Evolutionary conservation across 2,113 vertebrate species (phyloP), one percentile per base, ranked within the genome.

Genomic region (Esox niger): DNA sequence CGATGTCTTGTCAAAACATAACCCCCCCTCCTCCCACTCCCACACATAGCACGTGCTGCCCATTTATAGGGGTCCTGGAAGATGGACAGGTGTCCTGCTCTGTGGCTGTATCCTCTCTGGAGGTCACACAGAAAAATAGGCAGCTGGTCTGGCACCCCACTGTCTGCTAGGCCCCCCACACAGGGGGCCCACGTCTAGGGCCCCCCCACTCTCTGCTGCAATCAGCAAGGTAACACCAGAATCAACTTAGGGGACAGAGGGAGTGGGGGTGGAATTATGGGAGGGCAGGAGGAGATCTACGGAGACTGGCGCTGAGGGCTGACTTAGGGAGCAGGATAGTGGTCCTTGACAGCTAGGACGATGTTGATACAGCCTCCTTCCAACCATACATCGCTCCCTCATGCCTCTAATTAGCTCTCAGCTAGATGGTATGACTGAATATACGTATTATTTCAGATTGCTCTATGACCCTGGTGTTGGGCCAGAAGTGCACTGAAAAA

Each of bases 51-150:
- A 43, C 15, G 17, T 43, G n/a, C n/a, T n/a, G n/a, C n/a, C n/a
- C n/a, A 43, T 43, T 4, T 1, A 17, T 17, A 76, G 70, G 56
- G 71, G 57, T 86, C 86, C 71, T 91, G 91, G 87, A 89, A 92
- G 87, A 86, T 65, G 76, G 29, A 43, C 90, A 90, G 88, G 90
- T 91, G 91, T 82, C 77, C 79, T 62, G 79, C 83, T 85, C 64
- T 30, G 8, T 52, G 69, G 29, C 1, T 5, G 78, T 77, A 77
- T 83, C 79, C 64, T 78, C 79, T 79, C 55, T 79, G 80, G 67
- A 73, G 71, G 7, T 0, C 29, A 31, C 58, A 68, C 57, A 29
- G 29, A 79, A 90, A 80, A 79, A 59, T 71, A 70, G 76, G 82
- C 91, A 92, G 91, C 88, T 91, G 91, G 87, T 86, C 0, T 0